phyloP scores from a whole-genome alignment of 2,113 vertebrate genomes.

The Charina bottae region DNA sequence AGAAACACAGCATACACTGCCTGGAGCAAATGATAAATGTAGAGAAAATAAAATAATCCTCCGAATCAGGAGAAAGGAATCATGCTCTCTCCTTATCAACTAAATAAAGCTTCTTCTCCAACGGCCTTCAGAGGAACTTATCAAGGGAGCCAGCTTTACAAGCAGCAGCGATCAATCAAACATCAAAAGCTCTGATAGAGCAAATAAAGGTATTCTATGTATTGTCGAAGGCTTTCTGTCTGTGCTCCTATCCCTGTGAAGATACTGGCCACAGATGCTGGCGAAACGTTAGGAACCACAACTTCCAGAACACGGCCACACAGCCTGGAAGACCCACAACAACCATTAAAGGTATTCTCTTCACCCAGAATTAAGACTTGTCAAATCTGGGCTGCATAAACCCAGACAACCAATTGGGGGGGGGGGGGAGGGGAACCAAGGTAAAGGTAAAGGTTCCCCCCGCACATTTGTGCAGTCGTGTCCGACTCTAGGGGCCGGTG shows the following conservation, averaged over 20 bases:
- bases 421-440: too few species aligned
- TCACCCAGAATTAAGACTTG: background rate
- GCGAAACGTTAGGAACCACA: too few species aligned
- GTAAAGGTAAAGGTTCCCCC: too few species aligned
- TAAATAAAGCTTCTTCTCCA: background rate
- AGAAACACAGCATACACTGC: background rate
- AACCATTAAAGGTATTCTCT: background rate
- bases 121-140: background rate
- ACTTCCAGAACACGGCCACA: too few species aligned
- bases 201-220: too few species aligned
- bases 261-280: too few species aligned
- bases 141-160: background rate
- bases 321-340: too few species aligned
- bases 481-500: too few species aligned
- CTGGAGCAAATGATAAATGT: background rate
- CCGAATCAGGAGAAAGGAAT: background rate
- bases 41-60: background rate
- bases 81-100: background rate
- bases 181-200: background rate
- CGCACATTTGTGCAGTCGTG: too few species aligned
- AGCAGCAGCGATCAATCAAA: background rate
- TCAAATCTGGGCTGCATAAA: background rate
- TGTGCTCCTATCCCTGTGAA: too few species aligned
- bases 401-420: background rate
- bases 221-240: too few species aligned